Conservation (phyloP, 2,797 vertebrate species). For the Gadopsis bispinosus region DNA sequence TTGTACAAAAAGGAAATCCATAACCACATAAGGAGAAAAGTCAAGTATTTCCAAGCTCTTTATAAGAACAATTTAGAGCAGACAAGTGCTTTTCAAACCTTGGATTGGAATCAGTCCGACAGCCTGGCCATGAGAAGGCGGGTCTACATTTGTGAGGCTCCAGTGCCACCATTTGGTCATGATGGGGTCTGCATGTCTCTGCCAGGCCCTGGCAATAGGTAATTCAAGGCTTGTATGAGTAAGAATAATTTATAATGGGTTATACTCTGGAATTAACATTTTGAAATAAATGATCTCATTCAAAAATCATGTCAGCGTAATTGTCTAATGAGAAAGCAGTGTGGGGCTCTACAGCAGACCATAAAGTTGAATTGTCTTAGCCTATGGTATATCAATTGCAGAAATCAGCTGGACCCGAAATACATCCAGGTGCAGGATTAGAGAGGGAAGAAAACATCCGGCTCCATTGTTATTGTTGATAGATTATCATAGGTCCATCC, state of each 20-base stretch:
- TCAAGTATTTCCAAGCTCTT: slow-evolving; percentile 90
- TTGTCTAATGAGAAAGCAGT: slow-evolving; percentile 35
- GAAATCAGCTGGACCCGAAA: slow-evolving; percentile 48
- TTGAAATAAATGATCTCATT: slow-evolving; percentile 50
- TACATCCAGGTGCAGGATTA: slow-evolving; percentile 72
- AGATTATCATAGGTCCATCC: slow-evolving; percentile 71
- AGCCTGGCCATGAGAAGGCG: slow-evolving; percentile 47
- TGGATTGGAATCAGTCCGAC: slow-evolving; percentile 81
- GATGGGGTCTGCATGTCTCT: slow-evolving; percentile 17
- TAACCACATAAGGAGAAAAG: slow-evolving; percentile 88
- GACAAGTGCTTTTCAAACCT: slow-evolving; percentile 90
- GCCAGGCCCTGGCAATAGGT: slow-evolving; percentile 10
- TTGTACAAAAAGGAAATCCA: slow-evolving; percentile 87
- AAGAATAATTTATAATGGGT: slow-evolving; percentile 49
- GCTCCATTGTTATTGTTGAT: slow-evolving; percentile 71
- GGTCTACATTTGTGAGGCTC: slow-evolving; percentile 80
- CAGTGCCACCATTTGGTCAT: slow-evolving; percentile 85
- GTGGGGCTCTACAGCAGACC: slow-evolving; percentile 21
- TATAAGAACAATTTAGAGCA: slow-evolving; percentile 89
- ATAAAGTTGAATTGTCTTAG: slow-evolving; percentile 41
- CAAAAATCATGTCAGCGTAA: slow-evolving; percentile 41
- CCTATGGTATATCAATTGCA: slow-evolving; percentile 32
- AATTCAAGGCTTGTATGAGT: slow-evolving; percentile 32
- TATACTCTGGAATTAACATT: slow-evolving; percentile 47
- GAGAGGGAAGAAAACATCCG: slow-evolving; percentile 58